These are phyloP conservation scores for Tetranychus piercei DNA, from an alignment of 2,888 invertebrate species.

Conservation along the genomic window DNA sequence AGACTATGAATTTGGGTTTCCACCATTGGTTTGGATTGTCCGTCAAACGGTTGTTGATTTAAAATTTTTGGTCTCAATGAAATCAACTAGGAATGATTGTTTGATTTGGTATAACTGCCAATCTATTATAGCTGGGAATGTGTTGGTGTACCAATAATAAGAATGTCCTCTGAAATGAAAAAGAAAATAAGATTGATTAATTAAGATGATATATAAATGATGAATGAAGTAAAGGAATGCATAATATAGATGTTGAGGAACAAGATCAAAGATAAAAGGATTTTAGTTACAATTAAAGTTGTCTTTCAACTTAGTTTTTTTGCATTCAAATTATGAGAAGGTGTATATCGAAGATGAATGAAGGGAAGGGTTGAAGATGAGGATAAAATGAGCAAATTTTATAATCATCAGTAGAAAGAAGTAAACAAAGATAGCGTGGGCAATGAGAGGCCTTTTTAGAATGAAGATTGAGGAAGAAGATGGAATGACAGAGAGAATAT, in stretches of 20 bases:
- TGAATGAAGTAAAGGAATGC: background rate
- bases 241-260: no score
- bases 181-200: conserved; percentile 3
- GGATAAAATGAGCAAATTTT: background rate
- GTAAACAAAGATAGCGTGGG: background rate
- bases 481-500: background rate
- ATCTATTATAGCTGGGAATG: conserved; percentile 20
- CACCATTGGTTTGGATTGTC: background rate
- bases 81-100: conserved; percentile 19
- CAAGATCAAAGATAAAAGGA: no score
- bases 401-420: no score
- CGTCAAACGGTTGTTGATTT: conserved; percentile 6
- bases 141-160: conserved; percentile 18
- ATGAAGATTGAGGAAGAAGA: background rate
- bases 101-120: conserved; percentile 16
- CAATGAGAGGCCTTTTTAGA: background rate
- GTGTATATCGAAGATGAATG: background rate
- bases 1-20: background rate
- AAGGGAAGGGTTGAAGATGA: background rate
- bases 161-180: conserved; percentile 20
- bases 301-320: no score
- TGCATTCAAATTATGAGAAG: background rate
- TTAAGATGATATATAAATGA: background rate
- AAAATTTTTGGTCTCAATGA: conserved; percentile 4
- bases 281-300: no score